A percentile compares a stretch with the other conserved stretches of the same genome.
phyloP scores from a whole-genome alignment of 2,888 invertebrate genomes.

The Spialia ferax region DNA sequence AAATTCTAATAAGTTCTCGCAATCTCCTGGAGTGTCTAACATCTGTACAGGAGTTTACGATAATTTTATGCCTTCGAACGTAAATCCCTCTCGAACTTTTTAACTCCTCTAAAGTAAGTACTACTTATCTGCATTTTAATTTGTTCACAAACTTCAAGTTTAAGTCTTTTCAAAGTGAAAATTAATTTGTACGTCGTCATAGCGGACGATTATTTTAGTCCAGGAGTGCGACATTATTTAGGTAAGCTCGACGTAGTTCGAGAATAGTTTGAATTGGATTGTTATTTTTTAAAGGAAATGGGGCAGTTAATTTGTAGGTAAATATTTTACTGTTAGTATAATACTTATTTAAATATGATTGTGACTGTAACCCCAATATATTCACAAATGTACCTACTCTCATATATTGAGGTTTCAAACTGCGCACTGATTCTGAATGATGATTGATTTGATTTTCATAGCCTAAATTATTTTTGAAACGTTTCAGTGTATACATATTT shows the following conservation, averaged over 20 bases:
- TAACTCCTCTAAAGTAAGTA: background rate
- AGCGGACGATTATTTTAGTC: background rate
- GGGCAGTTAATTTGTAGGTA: background rate
- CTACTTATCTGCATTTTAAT: conserved; percentile 2
- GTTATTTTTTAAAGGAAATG: background rate
- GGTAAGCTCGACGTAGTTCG: background rate
- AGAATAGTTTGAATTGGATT: background rate
- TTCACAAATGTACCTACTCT: too few species aligned
- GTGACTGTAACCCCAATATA: too few species aligned
- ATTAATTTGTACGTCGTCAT: conserved; percentile 6
- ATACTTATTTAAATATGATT: too few species aligned
- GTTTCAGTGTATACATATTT: too few species aligned
- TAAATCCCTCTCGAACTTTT: background rate
- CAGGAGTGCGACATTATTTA: background rate
- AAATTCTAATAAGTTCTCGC: too few species aligned
- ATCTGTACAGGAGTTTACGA: background rate
- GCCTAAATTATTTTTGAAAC: too few species aligned
- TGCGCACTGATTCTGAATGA: too few species aligned
- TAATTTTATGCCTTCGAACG: background rate
- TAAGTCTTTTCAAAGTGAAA: background rate
- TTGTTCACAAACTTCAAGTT: background rate
- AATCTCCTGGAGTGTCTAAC: background rate
- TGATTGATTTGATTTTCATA: too few species aligned
- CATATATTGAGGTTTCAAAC: too few species aligned
- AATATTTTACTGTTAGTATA: too few species aligned